These are phyloP conservation scores for Alcedo quadribrachys DNA, from an alignment of 2,797 vertebrate genomes.

Conservation along the genomic window DNA sequence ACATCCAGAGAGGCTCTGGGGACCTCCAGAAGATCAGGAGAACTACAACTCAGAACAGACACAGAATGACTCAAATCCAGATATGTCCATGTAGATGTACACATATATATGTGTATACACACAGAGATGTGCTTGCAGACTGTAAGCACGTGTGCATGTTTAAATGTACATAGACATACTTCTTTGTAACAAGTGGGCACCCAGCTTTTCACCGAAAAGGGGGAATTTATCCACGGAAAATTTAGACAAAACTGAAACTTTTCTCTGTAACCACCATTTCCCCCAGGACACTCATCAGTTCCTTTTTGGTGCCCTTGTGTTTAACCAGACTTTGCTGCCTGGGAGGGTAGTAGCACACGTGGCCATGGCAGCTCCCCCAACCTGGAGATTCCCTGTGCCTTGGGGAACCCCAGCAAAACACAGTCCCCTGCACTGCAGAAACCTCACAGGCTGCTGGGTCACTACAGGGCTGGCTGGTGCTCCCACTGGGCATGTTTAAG, in stretches of 20 bases:
- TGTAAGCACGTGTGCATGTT: neutral
- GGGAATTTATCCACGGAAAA: neutral
- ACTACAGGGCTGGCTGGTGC: neutral
- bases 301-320: neutral
- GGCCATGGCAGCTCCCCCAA: neutral
- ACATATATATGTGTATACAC: neutral
- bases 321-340: neutral
- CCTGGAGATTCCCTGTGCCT: accelerated
- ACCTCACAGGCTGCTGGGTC: accelerated
- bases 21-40: neutral
- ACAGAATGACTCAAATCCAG: neutral
- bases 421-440: neutral
- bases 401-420: neutral
- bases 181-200: neutral
- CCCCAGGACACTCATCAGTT: neutral
- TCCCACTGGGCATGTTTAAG: neutral
- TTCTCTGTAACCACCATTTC: neutral
- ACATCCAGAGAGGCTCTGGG: neutral
- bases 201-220: neutral
- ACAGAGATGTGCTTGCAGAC: neutral
- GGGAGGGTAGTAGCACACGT: accelerated
- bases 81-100: neutral
- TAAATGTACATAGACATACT: neutral
- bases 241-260: neutral
- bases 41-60: neutral